Evolutionary conservation across 2,888 invertebrate species (phyloP), one percentile per base, ranked within the genome.

Genomic region (Minunthozetes semirufus): DNA sequence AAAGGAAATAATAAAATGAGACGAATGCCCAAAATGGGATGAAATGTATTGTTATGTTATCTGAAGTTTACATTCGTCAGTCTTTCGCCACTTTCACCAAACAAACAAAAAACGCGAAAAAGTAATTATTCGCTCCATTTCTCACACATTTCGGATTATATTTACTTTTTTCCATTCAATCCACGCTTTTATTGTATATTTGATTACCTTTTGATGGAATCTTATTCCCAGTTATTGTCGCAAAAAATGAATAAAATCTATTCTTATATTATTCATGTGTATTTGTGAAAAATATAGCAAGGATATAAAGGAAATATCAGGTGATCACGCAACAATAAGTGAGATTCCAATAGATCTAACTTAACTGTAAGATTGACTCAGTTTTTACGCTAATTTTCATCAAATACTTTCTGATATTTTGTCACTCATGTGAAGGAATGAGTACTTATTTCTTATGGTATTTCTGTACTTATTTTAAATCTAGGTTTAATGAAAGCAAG

Each of bases 111-210:
- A 61, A 61, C 1, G 22, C 3, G 17, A 27, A 61, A 29, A 61
- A 11, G 61, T 61, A 61, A 61, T 61, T 61, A 61, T 29, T 25
- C 61, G 61, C 61, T 61, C 27, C 61, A 61, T 61, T 61, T 61
- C 25, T 61, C 61, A 61, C 13, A 29, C 27, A 61, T 61, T 53
- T 29, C 6, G 19, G 17, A 61, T 61, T 25, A 61, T 61, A 29
- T 27, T 61, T 50, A 50, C 61, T 27, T 61, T 61, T 61, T 25
- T 61, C 19, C 15, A 61, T 25, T 53, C 53, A 22, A 25, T 61
- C 27, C 22, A 61, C 61, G 61, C 27, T 61, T 61, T 61, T 61
- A 61, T 61, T 27, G 56, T n/a, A 56, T 2, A 56, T 56, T 56
- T 56, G 61, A 61, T 61, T 61, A 27, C 29, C 15, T 25, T 61